Percentiles rank a stretch among this genome's conserved stretches.
Evolutionary conservation across 2,797 vertebrate genomes (phyloP).

Genomic region (Myotis pilosus): DNA sequence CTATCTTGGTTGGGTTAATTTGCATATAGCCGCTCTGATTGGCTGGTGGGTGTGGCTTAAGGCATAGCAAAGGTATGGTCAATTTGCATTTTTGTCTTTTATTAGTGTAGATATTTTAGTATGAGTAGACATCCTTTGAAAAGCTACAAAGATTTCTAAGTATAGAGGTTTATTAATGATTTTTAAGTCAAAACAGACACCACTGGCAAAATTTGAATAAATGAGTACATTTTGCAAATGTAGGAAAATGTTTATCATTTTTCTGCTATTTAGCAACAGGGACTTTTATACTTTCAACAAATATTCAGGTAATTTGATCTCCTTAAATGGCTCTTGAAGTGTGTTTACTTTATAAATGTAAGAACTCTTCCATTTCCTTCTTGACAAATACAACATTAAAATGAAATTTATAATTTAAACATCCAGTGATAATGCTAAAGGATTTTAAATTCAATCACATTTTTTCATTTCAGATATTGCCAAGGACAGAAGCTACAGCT

Average conservation of each 20-base stretch:
- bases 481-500: not conserved
- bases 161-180: not conserved
- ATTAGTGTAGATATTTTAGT: not conserved
- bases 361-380: not conserved
- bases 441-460: not conserved
- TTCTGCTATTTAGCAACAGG: not conserved
- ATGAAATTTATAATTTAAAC: not conserved
- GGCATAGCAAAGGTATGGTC: rapidly evolving
- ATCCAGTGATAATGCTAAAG: not conserved
- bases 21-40: no score
- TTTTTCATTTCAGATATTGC: not conserved
- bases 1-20: no score
- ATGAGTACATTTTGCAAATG: not conserved
- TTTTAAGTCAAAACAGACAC: not conserved
- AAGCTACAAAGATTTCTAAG: not conserved
- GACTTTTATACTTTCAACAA: not conserved
- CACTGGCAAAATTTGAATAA: not conserved
- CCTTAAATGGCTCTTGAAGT: not conserved
- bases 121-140: not conserved
- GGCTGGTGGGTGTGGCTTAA: no score
- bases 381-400: not conserved
- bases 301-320: not conserved
- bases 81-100: no score
- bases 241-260: not conserved
- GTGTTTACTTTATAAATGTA: not conserved